Evolutionary conservation across 2,113 vertebrate species (phyloP), one percentile per base, ranked within the genome.

Genomic region (Poecile atricapillus): DNA sequence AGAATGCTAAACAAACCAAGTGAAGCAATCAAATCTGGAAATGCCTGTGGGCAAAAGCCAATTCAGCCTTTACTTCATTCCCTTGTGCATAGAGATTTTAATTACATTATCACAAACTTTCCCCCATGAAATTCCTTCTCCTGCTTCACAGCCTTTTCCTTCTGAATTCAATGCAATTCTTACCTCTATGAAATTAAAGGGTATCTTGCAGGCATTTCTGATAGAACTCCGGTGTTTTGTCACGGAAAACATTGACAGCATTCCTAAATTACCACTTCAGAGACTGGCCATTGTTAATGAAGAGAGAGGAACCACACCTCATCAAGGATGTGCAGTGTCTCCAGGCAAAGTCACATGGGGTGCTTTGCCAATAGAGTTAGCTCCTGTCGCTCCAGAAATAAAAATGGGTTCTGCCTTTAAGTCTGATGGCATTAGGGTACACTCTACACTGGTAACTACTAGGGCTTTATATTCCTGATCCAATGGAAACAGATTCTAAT

Each of bases 21-120:
- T 85, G 70, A 87, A 91, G 70, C 67, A 83, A 73, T 94, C 84
- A 94, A 80, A 87, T 93, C 70, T 87, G 82, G 30, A 96, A 93
- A 65, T 59, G 70, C 65, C 78, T 77, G 20, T 85, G 35, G 79
- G 83, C 75, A 63, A 86, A 89, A 96, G 30, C n/a, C 75, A 88
- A 12, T 88, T 88, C 46, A 59, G 46, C 67, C 30, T 95, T 84
- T 83, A 69, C 37, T 90, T 87, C 8, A 2, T 79, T 95, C 91
- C 67, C 74, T 77, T 55, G 78, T 80, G 59, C 50, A 55, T 1
- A 76, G 37, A 73, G 28, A 62, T 95, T 89, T 97, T 93, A 95
- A 95, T 95, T 94, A 91, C 65, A 59, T 87, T 95, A 91, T 73
- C 53, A 77, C 44, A 44, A 79, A 83, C 59, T n/a, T 68, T 60